Conservation (phyloP, 2,797 vertebrate genomes). For the Gallinago nigripennis region DNA sequence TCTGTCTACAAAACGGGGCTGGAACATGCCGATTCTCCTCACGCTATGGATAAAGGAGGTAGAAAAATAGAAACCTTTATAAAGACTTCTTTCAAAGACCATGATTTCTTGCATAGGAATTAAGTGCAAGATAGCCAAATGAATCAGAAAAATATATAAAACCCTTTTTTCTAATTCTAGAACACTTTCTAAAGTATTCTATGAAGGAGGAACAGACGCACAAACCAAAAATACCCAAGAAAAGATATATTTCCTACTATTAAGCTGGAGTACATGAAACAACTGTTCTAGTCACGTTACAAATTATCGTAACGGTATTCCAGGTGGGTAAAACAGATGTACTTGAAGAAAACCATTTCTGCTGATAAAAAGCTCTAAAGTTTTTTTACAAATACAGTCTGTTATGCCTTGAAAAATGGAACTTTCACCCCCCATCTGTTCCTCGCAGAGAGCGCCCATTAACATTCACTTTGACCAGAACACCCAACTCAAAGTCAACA, state of each 20-base stretch:
- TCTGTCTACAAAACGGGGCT: not conserved
- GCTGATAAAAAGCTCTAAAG: not conserved
- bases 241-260: not conserved
- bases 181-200: not conserved
- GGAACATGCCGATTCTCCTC: not conserved
- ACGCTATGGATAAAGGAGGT: fast-evolving
- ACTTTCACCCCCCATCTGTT: slow-evolving; percentile 38
- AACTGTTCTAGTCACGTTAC: not conserved
- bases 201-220: not conserved
- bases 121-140: not conserved
- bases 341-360: slow-evolving; percentile 40
- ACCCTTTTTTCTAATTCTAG: not conserved
- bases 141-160: not conserved
- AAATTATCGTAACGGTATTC: not conserved
- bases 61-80: not conserved
- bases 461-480: not conserved
- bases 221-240: not conserved
- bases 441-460: not conserved
- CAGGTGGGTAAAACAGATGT: slow-evolving; percentile 54
- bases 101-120: not conserved
- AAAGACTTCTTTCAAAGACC: not conserved
- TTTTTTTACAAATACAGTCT: not conserved
- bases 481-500: not conserved
- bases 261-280: not conserved
- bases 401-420: slow-evolving; percentile 7